Evolutionary conservation across 2,888 invertebrate species (phyloP).

Genomic region (Epicampocera succincta): DNA sequence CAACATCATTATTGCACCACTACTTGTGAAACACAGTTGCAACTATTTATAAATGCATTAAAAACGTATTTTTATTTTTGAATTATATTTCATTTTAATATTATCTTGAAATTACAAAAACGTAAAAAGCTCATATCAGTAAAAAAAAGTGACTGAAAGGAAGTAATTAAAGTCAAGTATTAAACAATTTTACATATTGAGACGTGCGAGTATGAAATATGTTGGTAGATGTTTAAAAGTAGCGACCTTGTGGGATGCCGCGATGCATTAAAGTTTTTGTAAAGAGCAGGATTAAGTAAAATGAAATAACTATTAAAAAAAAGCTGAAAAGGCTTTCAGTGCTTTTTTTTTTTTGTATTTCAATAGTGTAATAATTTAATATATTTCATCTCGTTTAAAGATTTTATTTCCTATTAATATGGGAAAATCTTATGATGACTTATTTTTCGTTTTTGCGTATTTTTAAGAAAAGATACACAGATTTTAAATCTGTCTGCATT

Average conservation of each 20-base stretch:
- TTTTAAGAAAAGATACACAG: too few species aligned
- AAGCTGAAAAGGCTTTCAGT: not conserved
- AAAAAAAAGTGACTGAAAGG: constrained; percentile 38
- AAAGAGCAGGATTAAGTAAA: constrained; percentile 4
- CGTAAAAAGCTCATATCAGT: constrained; percentile 36
- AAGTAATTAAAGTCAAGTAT: constrained; percentile 48
- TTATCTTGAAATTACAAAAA: constrained; percentile 32
- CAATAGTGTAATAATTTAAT: too few species aligned
- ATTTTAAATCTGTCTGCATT: too few species aligned
- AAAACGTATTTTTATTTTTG: constrained; percentile 40
- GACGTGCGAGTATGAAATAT: not conserved
- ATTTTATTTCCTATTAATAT: too few species aligned
- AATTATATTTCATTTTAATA: constrained; percentile 13
- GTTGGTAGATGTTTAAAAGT: not conserved
- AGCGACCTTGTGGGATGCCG: constrained; percentile 37
- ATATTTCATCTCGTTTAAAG: too few species aligned
- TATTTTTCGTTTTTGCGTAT: too few species aligned
- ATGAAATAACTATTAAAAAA: not conserved
- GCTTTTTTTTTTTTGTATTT: not conserved
- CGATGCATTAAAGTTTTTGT: not conserved
- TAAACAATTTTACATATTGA: constrained; percentile 1
- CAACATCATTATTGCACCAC: constrained; percentile 32
- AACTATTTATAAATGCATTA: constrained; percentile 38
- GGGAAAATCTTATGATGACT: too few species aligned
- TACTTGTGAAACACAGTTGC: constrained; percentile 17